Percentiles rank a stretch among this genome's conserved stretches.
These are phyloP conservation scores for Laterallus jamaicensis DNA, from an alignment of 2,113 vertebrate species.

Conservation along the genomic window DNA sequence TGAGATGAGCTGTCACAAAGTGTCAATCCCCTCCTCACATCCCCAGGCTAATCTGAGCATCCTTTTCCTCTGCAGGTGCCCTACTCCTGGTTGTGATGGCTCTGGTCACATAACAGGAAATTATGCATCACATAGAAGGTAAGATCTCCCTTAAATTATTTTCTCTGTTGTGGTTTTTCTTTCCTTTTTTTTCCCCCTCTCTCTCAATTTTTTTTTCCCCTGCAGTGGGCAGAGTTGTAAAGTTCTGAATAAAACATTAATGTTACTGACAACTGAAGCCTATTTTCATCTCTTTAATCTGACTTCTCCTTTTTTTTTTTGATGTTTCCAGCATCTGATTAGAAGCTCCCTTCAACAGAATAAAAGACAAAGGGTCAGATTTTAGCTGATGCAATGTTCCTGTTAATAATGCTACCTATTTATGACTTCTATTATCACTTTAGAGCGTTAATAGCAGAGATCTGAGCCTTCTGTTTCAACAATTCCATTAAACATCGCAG, in stretches of 20 bases:
- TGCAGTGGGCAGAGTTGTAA: slow-evolving; percentile 40
- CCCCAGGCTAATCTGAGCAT: neutral
- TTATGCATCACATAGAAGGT: slow-evolving; percentile 86
- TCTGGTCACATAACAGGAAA: slow-evolving; percentile 87
- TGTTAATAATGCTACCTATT: slow-evolving; percentile 51
- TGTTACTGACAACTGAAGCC: slow-evolving; percentile 31
- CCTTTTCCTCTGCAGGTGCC: slow-evolving; percentile 75
- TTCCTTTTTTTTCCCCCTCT: too few species aligned
- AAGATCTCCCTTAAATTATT: slow-evolving; percentile 52
- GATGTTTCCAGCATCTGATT: slow-evolving; percentile 53
- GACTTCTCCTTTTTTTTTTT: slow-evolving; percentile 29
- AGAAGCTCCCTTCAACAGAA: slow-evolving; percentile 36
- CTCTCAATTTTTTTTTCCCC: neutral
- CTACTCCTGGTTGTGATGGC: slow-evolving; percentile 85
- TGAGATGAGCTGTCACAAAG: neutral
- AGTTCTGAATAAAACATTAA: slow-evolving; percentile 36
- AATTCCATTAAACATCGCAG: slow-evolving; percentile 63
- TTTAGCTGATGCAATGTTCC: slow-evolving; percentile 66
- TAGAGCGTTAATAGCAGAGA: slow-evolving; percentile 60
- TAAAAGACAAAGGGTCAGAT: slow-evolving; percentile 65
- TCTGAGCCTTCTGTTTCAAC: slow-evolving; percentile 63
- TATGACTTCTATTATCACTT: slow-evolving; percentile 69
- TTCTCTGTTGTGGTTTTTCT: neutral
- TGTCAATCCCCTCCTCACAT: neutral
- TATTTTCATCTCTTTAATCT: slow-evolving; percentile 64